Base-by-base conservation (phyloP, 2,797 vertebrate genomes). In the Microhierax caerulescens region DNA sequence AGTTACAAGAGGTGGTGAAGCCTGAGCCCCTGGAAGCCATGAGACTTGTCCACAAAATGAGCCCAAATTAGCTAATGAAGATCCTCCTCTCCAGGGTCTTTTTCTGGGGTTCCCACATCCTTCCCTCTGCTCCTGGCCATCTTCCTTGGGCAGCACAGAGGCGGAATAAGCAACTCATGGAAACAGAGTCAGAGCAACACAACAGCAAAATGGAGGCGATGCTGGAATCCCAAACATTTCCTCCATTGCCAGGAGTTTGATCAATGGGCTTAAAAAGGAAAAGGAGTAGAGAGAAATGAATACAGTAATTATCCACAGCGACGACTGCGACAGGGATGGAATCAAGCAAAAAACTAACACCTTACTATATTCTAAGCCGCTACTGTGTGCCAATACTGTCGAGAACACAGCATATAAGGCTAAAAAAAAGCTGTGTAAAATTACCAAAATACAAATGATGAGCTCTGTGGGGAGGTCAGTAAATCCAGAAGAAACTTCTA, bases 171-270 rank as follows among this genome's bases (percentile, higher is more conserved):
- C 17, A 87, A 27, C 27, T 51, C 1, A 3, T 72, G 36, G 61
- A 53, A 78, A 23, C 13, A 45, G 43, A 76, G 39, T 34, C 54
- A 57, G 53, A 83, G 57, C n/a, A 73, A 11, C 34, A 4, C 22
- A 30, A 23, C 13, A 54, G 56, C 1, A 13, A 61, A 65, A 34
- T 24, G 21, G 41, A 69, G 36, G 54, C 2, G 2, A 81, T 2
- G 2, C 22, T 90, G 70, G 30, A 25, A 67, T 22, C 25, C 39
- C 0, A 0, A 41, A 11, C 0, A 0, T 60, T 85, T 56, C 34
- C 27, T 68, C 39, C n/a, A 15, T 7, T 82, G 69, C 73, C 61
- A 82, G 47, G 16, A 34, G n/a, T 0, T 73, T 57, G 43, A 67
- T 53, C 11, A 74, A 56, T 3, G 3, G 13, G 18, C 36, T 83